Base-by-base conservation (phyloP, 2,797 vertebrate genomes). In the Acanthurus tractus region DNA sequence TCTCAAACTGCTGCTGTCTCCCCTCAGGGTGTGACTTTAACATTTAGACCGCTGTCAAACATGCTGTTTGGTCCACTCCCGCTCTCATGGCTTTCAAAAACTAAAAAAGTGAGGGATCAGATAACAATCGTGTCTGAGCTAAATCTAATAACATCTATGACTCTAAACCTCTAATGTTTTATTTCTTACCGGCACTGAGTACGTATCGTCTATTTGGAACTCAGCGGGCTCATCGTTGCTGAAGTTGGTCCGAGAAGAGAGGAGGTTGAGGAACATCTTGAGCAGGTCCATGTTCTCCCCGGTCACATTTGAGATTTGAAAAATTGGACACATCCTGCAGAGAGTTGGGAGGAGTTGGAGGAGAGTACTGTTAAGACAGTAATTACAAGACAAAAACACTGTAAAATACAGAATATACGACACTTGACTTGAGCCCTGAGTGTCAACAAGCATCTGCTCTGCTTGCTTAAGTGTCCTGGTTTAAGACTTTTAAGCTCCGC, bases 171-270 rank as follows among this genome's bases (percentile, higher is more conserved):
- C 25, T 29, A 4, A 4, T 29, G 25, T 29, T 29, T 29, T 29
- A 29, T 29, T 29, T 29, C 25, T 29, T 87, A 99, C 98, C 63
- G 98, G 98, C 38, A 99, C 98, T 29, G 98, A 99, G 87, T 99
- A 99, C 44, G 98, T 99, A 85, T 99, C 98, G 0, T 99, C 98
- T 81, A 99, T 99, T 94, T 99, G 98, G 79, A 99, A 99, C 94
- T 99, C 98, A 0, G 98, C 98, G 0, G 97, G 98, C 69, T 99
- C 97, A 42, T 99, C 98, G 69, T 99, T 97, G 54, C 96, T 94
- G 92, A 97, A 99, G 79, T 97, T 97, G 44, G 97, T 98, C 77
- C 98, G 96, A 63, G 98, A 97, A 57, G 98, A 99, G 8, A 99
- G 95, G 73, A 99, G 96, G 93, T 99, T 99, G 86, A 99, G 96